phyloP scores from a whole-genome alignment of 1,140 invertebrate species.

The Aphelinus certus region DNA sequence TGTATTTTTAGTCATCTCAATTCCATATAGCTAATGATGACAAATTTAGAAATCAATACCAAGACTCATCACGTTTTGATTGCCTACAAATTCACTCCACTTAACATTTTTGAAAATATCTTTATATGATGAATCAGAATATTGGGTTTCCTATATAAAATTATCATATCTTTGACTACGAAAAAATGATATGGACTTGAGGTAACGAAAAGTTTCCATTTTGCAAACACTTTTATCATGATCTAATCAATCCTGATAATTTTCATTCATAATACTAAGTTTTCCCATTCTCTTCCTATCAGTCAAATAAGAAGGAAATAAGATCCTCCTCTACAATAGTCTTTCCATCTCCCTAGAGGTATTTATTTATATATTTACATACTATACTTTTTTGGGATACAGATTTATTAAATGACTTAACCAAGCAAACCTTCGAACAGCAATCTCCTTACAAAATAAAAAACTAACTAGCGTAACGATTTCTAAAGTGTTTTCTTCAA shows the following conservation, averaged over 20 bases:
- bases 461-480: constrained; percentile 40
- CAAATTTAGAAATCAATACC: too few species aligned
- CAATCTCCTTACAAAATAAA: constrained; percentile 35
- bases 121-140: too few species aligned
- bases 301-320: constrained; percentile 36
- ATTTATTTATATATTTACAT: constrained; percentile 41
- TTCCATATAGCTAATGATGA: too few species aligned
- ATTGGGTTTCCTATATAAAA: too few species aligned
- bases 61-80: too few species aligned
- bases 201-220: constrained; percentile 24
- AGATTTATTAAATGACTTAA: constrained; percentile 15
- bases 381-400: constrained; percentile 25
- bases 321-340: constrained; percentile 37
- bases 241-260: constrained; percentile 6
- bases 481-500: constrained; percentile 33
- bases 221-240: not conserved
- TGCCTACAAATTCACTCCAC: too few species aligned
- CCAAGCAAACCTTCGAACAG: constrained; percentile 32
- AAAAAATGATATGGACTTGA: not conserved
- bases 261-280: constrained; percentile 26
- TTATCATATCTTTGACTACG: too few species aligned
- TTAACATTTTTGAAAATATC: too few species aligned
- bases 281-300: constrained; percentile 10
- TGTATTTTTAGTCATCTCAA: too few species aligned
- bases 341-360: constrained; percentile 41